Evolutionary conservation across 2,797 vertebrate species (phyloP).

Genomic region (Cuniculus paca): DNA sequence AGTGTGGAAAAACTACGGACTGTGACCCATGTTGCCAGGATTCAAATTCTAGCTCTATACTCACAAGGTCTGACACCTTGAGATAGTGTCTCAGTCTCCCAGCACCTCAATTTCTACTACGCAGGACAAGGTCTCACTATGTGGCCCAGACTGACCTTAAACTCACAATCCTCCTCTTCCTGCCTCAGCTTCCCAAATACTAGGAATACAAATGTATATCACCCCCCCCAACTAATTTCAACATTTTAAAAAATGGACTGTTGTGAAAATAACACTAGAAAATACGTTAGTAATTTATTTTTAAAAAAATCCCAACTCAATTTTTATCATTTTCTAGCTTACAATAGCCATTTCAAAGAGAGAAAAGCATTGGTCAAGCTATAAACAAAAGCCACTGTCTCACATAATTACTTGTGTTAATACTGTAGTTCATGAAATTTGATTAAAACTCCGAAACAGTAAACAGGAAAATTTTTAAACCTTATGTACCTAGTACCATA

Average conservation of each 20-base stretch:
- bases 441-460: constrained; percentile 33
- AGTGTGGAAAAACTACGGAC: background rate
- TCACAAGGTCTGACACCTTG: background rate
- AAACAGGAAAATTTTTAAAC: background rate
- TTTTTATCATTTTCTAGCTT: constrained; percentile 36
- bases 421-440: constrained; percentile 46
- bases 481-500: background rate
- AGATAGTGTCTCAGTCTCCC: background rate
- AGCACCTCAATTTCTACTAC: background rate
- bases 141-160: background rate
- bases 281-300: background rate
- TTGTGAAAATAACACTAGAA: background rate
- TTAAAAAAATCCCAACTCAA: background rate
- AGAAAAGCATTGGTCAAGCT: background rate
- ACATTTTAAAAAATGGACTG: background rate
- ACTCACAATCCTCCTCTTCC: background rate
- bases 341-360: background rate
- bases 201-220: background rate
- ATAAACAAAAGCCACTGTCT: constrained; percentile 50
- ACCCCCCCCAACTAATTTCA: background rate
- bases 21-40: background rate
- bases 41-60: background rate
- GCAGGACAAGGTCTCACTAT: background rate
- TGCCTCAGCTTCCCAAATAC: background rate
- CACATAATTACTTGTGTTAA: constrained; percentile 24